Base-by-base conservation (phyloP, 2,888 invertebrate genomes). In the Carpatolechia fugitivella region DNA sequence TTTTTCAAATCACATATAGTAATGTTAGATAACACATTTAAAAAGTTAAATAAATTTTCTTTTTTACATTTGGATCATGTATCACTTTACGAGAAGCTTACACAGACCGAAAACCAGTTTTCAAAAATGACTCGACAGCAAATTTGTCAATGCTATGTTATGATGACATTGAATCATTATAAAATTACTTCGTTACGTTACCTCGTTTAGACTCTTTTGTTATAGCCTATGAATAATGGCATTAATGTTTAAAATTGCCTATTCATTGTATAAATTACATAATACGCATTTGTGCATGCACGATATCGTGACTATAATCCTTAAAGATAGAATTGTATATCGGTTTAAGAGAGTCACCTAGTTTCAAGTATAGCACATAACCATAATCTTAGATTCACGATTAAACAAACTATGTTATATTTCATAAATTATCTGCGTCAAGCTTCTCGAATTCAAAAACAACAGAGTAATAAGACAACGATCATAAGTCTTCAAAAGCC, bases 121-220 rank as follows among this genome's bases (percentile, higher is more conserved):
- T 60, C 51, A 46, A 41, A 51, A 40, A 47, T 57, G 52, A 60
- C 40, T 56, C 60, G 56, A 47, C 30, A 29, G 7, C 16, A 16
- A 35, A 24, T 20, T 20, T 49, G 35, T 49, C 49, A 49, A 52
- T 56, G 46, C 20, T 24, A 24, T 6, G 24, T 24, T 24, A 24
- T 24, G 3, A 31, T 56, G 35, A 46, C 38, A 47, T 47, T 54
- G 40, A 54, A 7, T 46, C 31, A 31, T 31, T 47, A 31, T 47
- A 29, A 44, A 13, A 13, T 44, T 0, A 29, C 1, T 44, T 44
- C 29, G 13, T 44, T 44, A 11, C 29, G 11, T 44, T 29, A 24
- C 44, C 24, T 44, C 24, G 29, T 44, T 44, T 44, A 20, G 24
- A n/a, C 14, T 31, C 31, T 3, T 47, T 44, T 44, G 41, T 44